Base-by-base conservation (phyloP, 2,888 invertebrate species). In the Pelosia muscerda region DNA sequence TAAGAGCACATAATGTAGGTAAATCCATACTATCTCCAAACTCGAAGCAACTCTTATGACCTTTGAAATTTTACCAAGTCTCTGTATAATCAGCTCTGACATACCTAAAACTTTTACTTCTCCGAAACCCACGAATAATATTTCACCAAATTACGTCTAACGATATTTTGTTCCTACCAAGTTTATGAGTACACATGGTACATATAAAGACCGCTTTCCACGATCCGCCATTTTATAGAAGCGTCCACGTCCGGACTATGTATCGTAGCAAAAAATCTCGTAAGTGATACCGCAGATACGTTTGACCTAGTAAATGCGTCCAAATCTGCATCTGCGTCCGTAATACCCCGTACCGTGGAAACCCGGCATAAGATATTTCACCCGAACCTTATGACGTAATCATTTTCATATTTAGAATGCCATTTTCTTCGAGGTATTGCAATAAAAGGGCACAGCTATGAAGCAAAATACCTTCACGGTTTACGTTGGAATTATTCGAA, bases 371-470 rank as follows among this genome's bases (percentile, higher is more conserved):
- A 54, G 54, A 66, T 60, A 66, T 66, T 60, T 25, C 26, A 22
- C 60, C 31, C 19, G 11, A 19, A 31, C 53, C 69, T 64, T 54
- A 71, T 79, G 63, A 67, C 58, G 67, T 68, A 68, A 77, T 77
- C 66, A 74, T 78, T 77, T 70, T 71, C 63, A 65, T 77, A 72
- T 71, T 57, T 55, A 31, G 42, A 63, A 74, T 79, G 59, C 28
- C 74, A 66, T 77, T 69, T 38, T 8, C 26, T 34, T 25, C 9
- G 59, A 64, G 58, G 66, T 61, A 66, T 61, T 38, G 60, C 61
- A 66, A 66, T 66, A 66, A 66, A 31, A 19, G 23, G 26, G 54
- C n/a, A n/a, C n/a, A 31, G 77, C 67, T 74, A 56, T 59, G 53
- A 59, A 66, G 53, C 49, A 28, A 65, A 72, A 77, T 77, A 66